Base-by-base conservation (phyloP, 2,888 invertebrate species). In the Temnothorax ravouxi region DNA sequence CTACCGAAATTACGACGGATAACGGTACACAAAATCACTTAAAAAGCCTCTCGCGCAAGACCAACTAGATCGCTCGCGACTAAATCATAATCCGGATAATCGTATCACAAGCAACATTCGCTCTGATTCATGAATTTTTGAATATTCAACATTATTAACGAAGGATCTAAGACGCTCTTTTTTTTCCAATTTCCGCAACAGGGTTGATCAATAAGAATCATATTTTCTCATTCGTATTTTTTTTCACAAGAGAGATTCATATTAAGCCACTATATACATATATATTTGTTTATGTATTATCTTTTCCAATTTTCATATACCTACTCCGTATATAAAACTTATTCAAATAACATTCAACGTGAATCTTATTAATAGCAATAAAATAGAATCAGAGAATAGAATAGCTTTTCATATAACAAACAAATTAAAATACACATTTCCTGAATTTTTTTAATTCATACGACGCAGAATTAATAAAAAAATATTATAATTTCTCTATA, bases 1-100 rank as follows among this genome's bases (percentile, higher is more conserved):
- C 59, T 76, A 56, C 59, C 62, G 67, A 88, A 88, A 83, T 85
- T 80, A 86, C 84, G 74, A 83, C 77, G 75, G 69, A 76, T 83
- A 88, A 88, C 86, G 87, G 86, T 80, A 83, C 11, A 59, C n/a
- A 21, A 44, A 69, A 59, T 44, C 52, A 62, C 47, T 72, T 83
- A 29, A 54, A 64, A 81, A 76, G 44, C 15, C 47, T 75, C 34
- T 75, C 47, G 15, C 21, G n/a, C 67, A 38, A 76, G 13, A 25
- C 52, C 13, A 15, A 75, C 38, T n/a, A 15, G 34, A 50, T 29
- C 29, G 29, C 47, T 64, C 47, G 9, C 15, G 52, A 18, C 18
- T 67, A 50, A 64, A 38, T 66, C 25, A 15, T 47, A 47, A 74
- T 74, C 25, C 75, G 6, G 34, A n/a, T 47, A 25, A 34, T 76